Evolutionary conservation across 1,140 invertebrate species (phyloP).

Genomic region (Drosophila jambulina): DNA sequence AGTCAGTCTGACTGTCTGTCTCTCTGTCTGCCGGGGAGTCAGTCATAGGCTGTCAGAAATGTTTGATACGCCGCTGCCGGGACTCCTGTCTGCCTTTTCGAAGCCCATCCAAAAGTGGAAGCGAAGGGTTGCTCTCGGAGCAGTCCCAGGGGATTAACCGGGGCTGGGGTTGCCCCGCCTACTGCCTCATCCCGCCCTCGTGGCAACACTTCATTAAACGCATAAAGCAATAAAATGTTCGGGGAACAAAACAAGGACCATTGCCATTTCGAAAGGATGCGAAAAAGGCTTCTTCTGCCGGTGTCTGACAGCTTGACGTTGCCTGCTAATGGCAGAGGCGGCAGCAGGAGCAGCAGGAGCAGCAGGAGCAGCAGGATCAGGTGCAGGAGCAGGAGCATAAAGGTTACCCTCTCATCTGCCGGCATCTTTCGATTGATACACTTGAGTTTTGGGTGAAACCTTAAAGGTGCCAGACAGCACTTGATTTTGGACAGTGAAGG

Average conservation of each 20-base stretch:
- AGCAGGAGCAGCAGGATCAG: background rate
- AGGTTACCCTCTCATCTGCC: background rate
- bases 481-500: background rate
- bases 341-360: background rate
- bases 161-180: background rate
- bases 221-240: slow-evolving; percentile 82
- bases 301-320: slow-evolving; percentile 70
- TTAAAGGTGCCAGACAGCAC: slow-evolving; percentile 13
- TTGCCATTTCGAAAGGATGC: slow-evolving; percentile 11
- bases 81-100: slow-evolving; percentile 2
- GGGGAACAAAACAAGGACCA: slow-evolving; percentile 61
- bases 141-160: slow-evolving; percentile 19
- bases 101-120: slow-evolving; percentile 64
- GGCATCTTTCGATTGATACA: slow-evolving; percentile 24
- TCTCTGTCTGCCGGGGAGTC: background rate
- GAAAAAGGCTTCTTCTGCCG: slow-evolving; percentile 45
- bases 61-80: slow-evolving; percentile 63
- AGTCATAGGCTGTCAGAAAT: slow-evolving; percentile 75
- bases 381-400: slow-evolving; percentile 3
- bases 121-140: slow-evolving; percentile 68
- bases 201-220: slow-evolving; percentile 80
- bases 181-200: background rate
- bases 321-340: slow-evolving; percentile 65
- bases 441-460: background rate
- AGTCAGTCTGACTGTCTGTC: slow-evolving; percentile 33